Base-by-base conservation (phyloP, 2,113 vertebrate species). In the Caloenas nicobarica region DNA sequence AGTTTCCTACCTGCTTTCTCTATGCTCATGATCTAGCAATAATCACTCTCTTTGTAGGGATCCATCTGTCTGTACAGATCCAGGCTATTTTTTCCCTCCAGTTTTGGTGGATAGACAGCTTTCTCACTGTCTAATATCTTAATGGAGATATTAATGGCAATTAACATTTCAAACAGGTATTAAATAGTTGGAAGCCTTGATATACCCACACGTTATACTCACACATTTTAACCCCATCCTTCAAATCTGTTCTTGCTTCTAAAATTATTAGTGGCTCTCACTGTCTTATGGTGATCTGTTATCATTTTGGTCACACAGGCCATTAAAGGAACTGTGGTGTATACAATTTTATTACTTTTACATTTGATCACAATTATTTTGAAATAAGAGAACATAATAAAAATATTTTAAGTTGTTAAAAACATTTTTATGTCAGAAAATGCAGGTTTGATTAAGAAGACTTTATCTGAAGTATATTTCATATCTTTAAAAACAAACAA, bases 211-310 rank as follows among this genome's bases (percentile, higher is more conserved):
- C 51, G 31, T 50, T 26, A n/a, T 42, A 40, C 36, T 24, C 25
- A 26, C 0, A 9, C 21, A 13, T 69, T 82, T 72, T 46, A 42
- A 1, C 6, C 6, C 16, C 16, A 54, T 1, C 3, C 6, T 4
- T 9, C 10, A 38, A 80, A 53, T 50, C 21, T 60, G 3, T 64
- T 81, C 8, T 54, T 77, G 11, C 13, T 76, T 83, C 34, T 38
- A 42, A 77, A 89, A 61, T 53, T 73, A 10, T 34, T 57, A 25
- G 18, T 54, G 38, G 21, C 11, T 57, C 13, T 72, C 26, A 16
- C 8, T 68, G 11, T 38, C 26, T 83, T 69, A 8, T 10, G 17
- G 58, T 51, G 10, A 22, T 87, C 7, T 17, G 15, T 77, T 70
- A 33, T 44, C 38, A 44, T 29, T 33, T 88, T 68, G 40, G 25